Percentiles rank a stretch among this genome's conserved stretches.
These are phyloP conservation scores for Scylla paramamosain DNA, from an alignment of 1,140 invertebrate species.

Conservation along the genomic window DNA sequence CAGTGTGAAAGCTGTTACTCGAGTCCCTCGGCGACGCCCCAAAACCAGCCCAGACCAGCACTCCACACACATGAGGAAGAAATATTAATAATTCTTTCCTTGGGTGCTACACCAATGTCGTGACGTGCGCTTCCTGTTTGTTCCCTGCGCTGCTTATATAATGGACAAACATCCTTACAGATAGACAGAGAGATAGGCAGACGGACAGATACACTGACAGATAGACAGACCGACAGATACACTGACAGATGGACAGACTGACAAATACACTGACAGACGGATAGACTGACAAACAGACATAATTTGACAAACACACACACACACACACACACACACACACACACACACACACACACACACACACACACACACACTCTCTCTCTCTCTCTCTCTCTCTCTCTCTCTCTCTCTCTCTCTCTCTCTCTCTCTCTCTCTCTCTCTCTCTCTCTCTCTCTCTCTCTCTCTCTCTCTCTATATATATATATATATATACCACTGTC, in stretches of 20 bases:
- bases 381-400: constrained; percentile 35
- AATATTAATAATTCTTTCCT: not conserved
- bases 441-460: constrained; percentile 42
- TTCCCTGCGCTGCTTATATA: not conserved
- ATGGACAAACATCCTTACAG: not conserved
- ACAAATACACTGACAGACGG: not conserved
- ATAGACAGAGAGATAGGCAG: not conserved
- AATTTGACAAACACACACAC: not conserved
- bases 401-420: constrained; percentile 40
- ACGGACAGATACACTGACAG: not conserved
- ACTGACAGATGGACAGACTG: not conserved
- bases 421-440: not conserved
- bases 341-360: not conserved
- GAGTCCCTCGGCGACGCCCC: not conserved
- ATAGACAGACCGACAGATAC: not conserved
- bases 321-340: not conserved
- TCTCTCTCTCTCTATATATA: not conserved
- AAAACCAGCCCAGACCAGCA: not conserved
- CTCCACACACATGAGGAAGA: not conserved
- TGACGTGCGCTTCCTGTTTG: not conserved
- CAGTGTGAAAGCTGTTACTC: not conserved
- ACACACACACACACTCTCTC: not conserved
- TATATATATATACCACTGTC: too few relatives aligned
- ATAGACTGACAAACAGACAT: not conserved
- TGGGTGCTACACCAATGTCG: not conserved